phyloP scores from a whole-genome alignment of 2,888 invertebrate genomes.

The Acronicta psi region DNA sequence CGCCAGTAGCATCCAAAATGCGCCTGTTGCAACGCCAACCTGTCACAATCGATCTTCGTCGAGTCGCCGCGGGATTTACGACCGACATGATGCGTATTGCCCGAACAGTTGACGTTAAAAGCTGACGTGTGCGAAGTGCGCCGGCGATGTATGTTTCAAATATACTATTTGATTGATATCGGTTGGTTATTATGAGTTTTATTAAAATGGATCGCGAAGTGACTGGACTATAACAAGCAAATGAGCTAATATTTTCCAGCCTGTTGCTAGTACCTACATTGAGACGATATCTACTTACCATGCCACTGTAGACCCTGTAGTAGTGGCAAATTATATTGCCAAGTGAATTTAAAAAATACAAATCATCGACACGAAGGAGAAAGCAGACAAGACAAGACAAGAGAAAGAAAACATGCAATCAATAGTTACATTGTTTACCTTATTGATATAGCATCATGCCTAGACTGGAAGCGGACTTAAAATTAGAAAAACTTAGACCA shows the following conservation, averaged over 20 bases:
- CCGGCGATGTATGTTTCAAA: conserved; percentile 48
- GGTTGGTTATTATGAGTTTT: conserved; percentile 24
- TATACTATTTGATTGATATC: conserved; percentile 40
- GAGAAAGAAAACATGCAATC: no score
- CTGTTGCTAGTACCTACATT: no score
- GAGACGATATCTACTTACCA: no score
- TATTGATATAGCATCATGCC: no score
- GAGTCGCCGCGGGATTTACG: conserved; percentile 73
- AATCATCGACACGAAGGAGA: no score
- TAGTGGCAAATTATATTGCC: no score
- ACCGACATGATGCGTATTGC: conserved; percentile 72
- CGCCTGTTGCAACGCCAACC: conserved; percentile 60
- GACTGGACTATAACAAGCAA: background rate
- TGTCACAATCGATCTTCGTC: conserved; percentile 79
- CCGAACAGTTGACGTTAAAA: conserved; percentile 63
- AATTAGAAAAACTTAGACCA: no score
- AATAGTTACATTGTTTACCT: no score
- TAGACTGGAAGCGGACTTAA: no score
- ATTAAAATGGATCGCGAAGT: background rate
- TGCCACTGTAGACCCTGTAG: no score
- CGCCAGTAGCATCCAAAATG: conserved; percentile 48
- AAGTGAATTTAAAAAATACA: no score
- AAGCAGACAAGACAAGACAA: no score
- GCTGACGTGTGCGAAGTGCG: conserved; percentile 51
- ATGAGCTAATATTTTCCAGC: background rate